Evolutionary conservation across 2,113 vertebrate species (phyloP).

Genomic region (Marmota monax): DNA sequence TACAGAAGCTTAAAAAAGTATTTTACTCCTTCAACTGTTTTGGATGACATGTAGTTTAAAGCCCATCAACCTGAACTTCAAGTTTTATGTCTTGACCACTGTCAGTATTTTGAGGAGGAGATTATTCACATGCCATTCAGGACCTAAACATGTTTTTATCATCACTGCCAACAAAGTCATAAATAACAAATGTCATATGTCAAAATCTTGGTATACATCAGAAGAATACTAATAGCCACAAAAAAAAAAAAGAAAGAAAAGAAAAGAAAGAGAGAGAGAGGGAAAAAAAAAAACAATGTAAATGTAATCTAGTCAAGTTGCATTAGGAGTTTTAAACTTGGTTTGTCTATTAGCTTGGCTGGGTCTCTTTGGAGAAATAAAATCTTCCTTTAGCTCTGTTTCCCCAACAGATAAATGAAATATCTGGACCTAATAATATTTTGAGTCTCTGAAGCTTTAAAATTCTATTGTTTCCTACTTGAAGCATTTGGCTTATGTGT

Average conservation of each 20-base stretch:
- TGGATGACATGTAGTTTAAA: conserved; percentile 48
- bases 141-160: conserved; percentile 70
- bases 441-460: neutral
- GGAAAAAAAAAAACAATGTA: neutral
- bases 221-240: neutral
- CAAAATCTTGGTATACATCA: neutral
- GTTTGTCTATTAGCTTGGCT: neutral
- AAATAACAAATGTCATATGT: conserved; percentile 59
- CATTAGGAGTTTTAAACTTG: neutral
- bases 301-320: neutral
- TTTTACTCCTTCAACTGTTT: neutral
- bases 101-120: conserved; percentile 59
- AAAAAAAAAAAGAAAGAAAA: neutral
- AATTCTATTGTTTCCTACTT: conserved; percentile 2
- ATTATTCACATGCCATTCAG: conserved; percentile 56
- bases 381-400: neutral
- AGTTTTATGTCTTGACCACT: conserved; percentile 58
- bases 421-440: neutral
- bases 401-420: neutral
- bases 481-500: neutral
- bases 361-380: neutral
- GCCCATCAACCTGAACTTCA: conserved; percentile 48
- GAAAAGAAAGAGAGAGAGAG: neutral
- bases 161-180: conserved; percentile 54
- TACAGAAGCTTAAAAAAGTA: neutral